Evolutionary conservation across 2,113 vertebrate species (phyloP), one percentile per base, ranked within the genome.

Genomic region (Pipra filicauda): DNA sequence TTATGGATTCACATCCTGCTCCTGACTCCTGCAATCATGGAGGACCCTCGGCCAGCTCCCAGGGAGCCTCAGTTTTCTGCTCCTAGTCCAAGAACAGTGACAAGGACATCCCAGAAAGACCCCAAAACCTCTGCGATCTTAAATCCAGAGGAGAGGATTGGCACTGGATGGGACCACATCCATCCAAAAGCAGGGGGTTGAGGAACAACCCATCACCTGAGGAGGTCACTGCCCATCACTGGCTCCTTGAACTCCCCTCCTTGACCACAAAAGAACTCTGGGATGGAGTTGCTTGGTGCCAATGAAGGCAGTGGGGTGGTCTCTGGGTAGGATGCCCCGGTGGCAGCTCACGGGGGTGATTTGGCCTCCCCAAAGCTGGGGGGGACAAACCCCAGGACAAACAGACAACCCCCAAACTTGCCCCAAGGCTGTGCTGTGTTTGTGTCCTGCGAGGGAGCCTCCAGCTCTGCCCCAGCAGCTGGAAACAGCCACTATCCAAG

Each of bases 151-250:
- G 12, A 59, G 51, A 79, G 41, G 37, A 22, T 0, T n/a, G 49
- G n/a, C n/a, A 39, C 0, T 7, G 43, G 24, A 23, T 18, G 35
- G 80, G 23, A 55, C 21, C 2, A 1, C 0, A 2, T 20, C 61
- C 8, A 22, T 12, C 70, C 66, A 4, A 11, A 35, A 70, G 44
- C 44, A 57, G 24, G 3, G 71, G 64, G 20, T 19, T 8, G 30
- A 39, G 62, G 43, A 65, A 31, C 24, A 78, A 2, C 39, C 31
- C 27, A 2, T 30, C 9, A 20, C 37, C 62, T 18, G 39, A 44
- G 62, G 48, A 62, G 62, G 37, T 35, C 46, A 12, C 49, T 71
- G n/a, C 51, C 59, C 14, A 2, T 46, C 28, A 0, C 37, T 14
- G 59, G 31, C 35, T n/a, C 9, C 5, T 0, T 8, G 43, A 78